phyloP scores from a whole-genome alignment of 1,140 invertebrate genomes.

The Plutomurus gul region DNA sequence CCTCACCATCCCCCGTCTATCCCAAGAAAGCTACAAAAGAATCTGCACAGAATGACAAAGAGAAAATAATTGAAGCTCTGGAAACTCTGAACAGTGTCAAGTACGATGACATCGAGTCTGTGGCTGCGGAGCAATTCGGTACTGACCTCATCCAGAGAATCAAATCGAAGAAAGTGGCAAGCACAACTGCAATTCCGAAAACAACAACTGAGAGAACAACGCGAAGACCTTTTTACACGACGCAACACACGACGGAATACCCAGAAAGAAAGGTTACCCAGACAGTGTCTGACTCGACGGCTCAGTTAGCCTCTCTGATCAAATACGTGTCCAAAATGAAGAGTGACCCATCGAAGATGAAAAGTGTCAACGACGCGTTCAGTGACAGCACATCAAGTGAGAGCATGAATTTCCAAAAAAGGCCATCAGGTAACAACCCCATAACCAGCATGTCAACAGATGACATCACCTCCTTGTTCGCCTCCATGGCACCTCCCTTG shows the following conservation, averaged over 20 bases:
- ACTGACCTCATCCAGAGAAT: conserved; percentile 29
- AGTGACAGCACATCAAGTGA: too few relatives aligned
- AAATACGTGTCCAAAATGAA: neutral
- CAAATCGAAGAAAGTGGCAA: conserved; percentile 35
- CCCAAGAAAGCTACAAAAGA: neutral
- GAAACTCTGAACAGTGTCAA: conserved; percentile 48
- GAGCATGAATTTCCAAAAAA: neutral
- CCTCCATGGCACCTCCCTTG: neutral
- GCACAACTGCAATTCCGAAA: too few relatives aligned
- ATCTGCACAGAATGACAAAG: conserved; percentile 31
- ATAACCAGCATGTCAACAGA: conserved; percentile 25
- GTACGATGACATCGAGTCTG: conserved; percentile 44
- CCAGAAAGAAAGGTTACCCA: conserved; percentile 45
- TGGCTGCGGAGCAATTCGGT: conserved; percentile 46
- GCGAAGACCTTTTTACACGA: neutral
- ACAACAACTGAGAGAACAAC: conserved; percentile 44
- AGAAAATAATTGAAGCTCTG: conserved; percentile 45
- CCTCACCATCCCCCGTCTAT: neutral
- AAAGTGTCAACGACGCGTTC: too few relatives aligned
- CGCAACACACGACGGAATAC: neutral
- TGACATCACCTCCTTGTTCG: conserved; percentile 37
- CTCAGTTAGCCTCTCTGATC: neutral
- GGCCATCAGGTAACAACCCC: neutral
- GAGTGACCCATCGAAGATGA: neutral
- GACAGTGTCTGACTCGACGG: neutral